A percentile compares a stretch with the other conserved stretches of the same genome.
These are phyloP conservation scores for Callithrix jacchus DNA, from an alignment of 2,113 vertebrate species.

Conservation along the genomic window DNA sequence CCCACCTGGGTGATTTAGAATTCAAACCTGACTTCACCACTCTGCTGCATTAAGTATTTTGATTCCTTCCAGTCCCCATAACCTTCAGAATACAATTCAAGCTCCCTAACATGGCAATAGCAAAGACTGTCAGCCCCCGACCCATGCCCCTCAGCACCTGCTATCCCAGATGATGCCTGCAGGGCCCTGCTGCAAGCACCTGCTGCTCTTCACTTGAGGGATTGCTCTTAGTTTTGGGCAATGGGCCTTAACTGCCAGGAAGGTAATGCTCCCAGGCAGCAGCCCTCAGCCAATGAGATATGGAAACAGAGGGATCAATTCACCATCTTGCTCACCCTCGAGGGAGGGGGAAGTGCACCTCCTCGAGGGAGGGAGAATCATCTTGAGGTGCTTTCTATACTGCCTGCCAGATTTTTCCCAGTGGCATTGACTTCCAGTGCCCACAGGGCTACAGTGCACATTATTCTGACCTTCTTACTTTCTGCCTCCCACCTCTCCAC, in stretches of 20 bases:
- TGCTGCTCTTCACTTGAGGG: background rate
- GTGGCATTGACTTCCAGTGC: background rate
- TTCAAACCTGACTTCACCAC: background rate
- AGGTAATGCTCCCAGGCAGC: background rate
- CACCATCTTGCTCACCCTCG: background rate
- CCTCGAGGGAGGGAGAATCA: background rate
- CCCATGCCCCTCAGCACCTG: background rate
- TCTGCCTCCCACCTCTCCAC: background rate
- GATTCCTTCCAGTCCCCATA: background rate
- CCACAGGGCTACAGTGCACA: background rate
- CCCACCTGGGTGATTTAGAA: background rate
- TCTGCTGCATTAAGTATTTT: background rate
- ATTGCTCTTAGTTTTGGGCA: conserved; percentile 27
- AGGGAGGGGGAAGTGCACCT: background rate
- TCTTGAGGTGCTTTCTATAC: background rate
- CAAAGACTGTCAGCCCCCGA: background rate
- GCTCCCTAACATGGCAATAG: background rate
- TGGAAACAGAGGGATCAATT: background rate
- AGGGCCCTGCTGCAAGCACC: background rate
- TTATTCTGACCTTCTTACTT: background rate
- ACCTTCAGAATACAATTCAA: background rate
- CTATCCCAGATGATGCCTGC: background rate
- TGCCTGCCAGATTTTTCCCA: background rate
- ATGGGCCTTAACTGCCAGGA: conserved; percentile 17
- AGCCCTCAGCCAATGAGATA: background rate